These are phyloP conservation scores for Eospalax fontanierii DNA, from an alignment of 2,797 vertebrate genomes.

Conservation along the genomic window DNA sequence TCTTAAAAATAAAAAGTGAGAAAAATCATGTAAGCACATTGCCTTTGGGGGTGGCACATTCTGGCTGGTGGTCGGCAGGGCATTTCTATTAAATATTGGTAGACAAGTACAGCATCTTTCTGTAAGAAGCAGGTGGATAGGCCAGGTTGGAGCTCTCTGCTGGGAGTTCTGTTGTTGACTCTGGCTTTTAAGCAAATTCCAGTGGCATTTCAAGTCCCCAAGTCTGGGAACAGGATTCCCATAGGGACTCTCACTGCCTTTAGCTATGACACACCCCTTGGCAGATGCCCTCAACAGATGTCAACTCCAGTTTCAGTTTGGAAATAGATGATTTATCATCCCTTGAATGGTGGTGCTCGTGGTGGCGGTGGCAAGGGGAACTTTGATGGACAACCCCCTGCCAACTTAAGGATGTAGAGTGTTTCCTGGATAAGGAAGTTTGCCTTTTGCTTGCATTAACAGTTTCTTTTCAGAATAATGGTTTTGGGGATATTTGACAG, in stretches of 20 bases:
- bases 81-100: background rate
- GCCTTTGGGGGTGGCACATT: background rate
- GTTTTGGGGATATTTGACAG: background rate
- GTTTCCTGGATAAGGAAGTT: background rate
- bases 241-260: constrained; percentile 51
- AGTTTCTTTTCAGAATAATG: background rate
- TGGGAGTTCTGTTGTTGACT: constrained; percentile 69
- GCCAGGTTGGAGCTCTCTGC: background rate
- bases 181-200: constrained; percentile 77
- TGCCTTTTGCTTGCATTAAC: background rate
- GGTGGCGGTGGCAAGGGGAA: background rate
- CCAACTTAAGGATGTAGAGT: background rate
- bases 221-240: constrained; percentile 64
- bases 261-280: constrained; percentile 69
- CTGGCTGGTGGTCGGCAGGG: background rate
- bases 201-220: constrained; percentile 70
- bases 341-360: background rate
- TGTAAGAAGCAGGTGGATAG: background rate
- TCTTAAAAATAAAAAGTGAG: background rate
- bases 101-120: background rate
- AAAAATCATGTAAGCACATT: background rate
- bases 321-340: constrained; percentile 60
- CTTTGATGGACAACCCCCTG: background rate
- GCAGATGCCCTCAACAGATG: constrained; percentile 50
- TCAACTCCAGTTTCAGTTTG: constrained; percentile 63